Base-by-base conservation (phyloP, 2,888 invertebrate species). In the Pachymerium ferrugineum region DNA sequence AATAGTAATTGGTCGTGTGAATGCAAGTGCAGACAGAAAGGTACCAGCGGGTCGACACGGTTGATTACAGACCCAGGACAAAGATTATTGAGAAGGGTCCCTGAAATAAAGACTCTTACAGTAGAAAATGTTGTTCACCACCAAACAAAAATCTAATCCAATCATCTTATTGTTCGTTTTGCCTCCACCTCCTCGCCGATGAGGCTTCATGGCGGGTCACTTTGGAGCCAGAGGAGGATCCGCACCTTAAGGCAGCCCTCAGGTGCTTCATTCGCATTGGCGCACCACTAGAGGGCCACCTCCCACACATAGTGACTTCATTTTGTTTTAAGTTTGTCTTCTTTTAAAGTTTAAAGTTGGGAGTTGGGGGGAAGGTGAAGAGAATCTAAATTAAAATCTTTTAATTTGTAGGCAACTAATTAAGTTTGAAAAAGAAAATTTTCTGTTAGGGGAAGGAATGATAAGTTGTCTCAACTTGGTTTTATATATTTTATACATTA, bases 181-280 rank as follows among this genome's bases (percentile, higher is more conserved):
- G n/a, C n/a, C n/a, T n/a, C n/a, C n/a, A n/a, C n/a, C n/a, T n/a
- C n/a, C n/a, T n/a, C n/a, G n/a, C 47, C 47, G 47, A 47, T 47
- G 19, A 47, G 47, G 47, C 47, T 47, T 47, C 47, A 3, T 47
- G 47, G 47, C 47, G 47, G 19, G 47, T 19, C 47, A 47, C 19
- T 47, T 47, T 47, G 47, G 47, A 47, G 47, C 47, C 47, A 47
- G 47, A 47, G 47, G 47, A 47, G 47, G 47, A 47, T 47, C 47
- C 47, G 47, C 47, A 47, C 47, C 47, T 47, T 47, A 3, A 47
- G 47, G 47, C 47, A 47, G 47, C 47, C 47, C 47, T 16, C 47
- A 12, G 47, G 47, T 47, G 47, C 47, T 47, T 4, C 19, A 5
- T 47, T 47, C 47, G 16, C 22, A 47, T 47, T 47, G 47, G 47